Evolutionary conservation across 1,140 invertebrate genomes (phyloP).

Genomic region (Trichogramma pretiosum): DNA sequence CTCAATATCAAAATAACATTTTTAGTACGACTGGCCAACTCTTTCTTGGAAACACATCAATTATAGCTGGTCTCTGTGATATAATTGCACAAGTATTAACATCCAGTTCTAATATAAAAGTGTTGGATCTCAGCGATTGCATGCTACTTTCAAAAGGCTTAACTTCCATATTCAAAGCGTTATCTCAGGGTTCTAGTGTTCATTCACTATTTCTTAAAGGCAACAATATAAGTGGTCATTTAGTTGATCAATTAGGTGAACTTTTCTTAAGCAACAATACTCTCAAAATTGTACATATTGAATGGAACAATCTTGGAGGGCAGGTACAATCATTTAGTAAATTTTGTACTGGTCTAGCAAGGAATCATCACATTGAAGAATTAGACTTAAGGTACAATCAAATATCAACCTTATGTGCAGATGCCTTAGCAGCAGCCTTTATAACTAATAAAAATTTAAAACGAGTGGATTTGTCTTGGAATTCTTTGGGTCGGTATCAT

Average conservation of each 20-base stretch:
- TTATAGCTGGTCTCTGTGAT: conserved; percentile 35
- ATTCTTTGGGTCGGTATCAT: conserved; percentile 31
- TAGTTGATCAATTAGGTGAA: conserved; percentile 31
- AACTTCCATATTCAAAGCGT: conserved; percentile 27
- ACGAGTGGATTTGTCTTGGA: conserved; percentile 39
- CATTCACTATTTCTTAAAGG: conserved; percentile 36
- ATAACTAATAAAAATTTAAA: conserved; percentile 34
- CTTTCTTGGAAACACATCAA: conserved; percentile 27
- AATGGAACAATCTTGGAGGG: conserved; percentile 40
- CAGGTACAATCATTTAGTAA: conserved; percentile 30
- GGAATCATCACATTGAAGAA: conserved; percentile 38
- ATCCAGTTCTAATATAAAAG: conserved; percentile 32
- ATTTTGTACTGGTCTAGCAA: conserved; percentile 36
- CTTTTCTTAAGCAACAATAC: conserved; percentile 35
- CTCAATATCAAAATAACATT: conserved; percentile 8
- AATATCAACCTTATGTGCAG: conserved; percentile 31
- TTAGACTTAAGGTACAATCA: conserved; percentile 43
- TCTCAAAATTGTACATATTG: conserved; percentile 33
- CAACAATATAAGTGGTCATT: conserved; percentile 37
- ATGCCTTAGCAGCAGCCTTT: conserved; percentile 28
- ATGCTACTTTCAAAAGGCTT: conserved; percentile 34
- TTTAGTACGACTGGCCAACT: conserved; percentile 30
- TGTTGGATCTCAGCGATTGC: conserved; percentile 34
- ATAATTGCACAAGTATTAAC: conserved; percentile 30
- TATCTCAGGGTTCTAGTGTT: conserved; percentile 34